phyloP scores from a whole-genome alignment of 1,140 invertebrate genomes.

The Chionoecetes opilio region DNA sequence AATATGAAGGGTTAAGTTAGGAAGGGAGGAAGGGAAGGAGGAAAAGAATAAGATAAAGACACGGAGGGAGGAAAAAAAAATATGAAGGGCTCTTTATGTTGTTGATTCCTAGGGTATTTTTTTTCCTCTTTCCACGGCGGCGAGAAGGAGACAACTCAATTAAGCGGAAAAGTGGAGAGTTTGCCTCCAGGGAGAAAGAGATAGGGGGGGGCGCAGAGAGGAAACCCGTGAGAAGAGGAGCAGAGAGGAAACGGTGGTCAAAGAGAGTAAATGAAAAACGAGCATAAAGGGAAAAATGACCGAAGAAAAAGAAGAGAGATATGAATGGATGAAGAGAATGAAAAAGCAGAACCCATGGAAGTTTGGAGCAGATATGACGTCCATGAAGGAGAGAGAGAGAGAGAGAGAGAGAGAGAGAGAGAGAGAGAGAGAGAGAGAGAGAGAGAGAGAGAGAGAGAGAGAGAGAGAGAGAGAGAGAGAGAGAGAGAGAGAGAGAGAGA shows the following conservation, averaged over 20 bases:
- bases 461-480: slow-evolving; percentile 27
- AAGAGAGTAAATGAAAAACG: background rate
- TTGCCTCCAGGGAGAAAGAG: background rate
- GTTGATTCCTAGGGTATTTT: background rate
- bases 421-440: slow-evolving; percentile 27
- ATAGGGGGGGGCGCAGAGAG: no score
- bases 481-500: slow-evolving; percentile 22
- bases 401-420: slow-evolving; percentile 27
- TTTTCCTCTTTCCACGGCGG: background rate
- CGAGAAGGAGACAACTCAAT: background rate
- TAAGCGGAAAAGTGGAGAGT: background rate
- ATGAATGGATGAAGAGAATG: background rate
- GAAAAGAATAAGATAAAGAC: background rate
- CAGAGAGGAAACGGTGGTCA: background rate
- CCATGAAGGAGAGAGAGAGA: background rate
- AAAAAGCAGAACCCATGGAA: background rate
- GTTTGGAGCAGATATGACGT: background rate
- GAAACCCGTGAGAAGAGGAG: background rate
- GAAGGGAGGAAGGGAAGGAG: background rate
- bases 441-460: slow-evolving; percentile 27
- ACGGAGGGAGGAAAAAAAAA: background rate
- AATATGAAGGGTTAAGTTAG: no score
- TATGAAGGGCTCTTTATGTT: background rate
- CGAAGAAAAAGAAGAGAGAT: background rate
- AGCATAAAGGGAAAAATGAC: background rate